phyloP scores from a whole-genome alignment of 2,888 invertebrate genomes.

The Plebejus melissa region DNA sequence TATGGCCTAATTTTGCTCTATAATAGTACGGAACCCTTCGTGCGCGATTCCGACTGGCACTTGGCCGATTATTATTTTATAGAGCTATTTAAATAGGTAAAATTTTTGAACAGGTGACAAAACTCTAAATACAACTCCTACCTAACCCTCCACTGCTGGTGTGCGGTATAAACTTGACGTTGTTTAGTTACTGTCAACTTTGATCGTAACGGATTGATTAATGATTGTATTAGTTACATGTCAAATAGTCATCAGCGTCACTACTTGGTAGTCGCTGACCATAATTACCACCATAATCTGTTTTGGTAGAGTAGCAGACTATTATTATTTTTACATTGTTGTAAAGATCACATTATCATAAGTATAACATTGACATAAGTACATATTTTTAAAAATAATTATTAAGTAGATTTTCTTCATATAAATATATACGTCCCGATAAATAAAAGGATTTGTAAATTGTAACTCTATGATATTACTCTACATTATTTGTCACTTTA shows the following conservation, averaged over 20 bases:
- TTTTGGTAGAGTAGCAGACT: background rate
- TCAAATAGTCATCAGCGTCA: slow-evolving; percentile 6
- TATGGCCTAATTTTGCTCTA: too few relatives aligned
- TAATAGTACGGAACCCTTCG: too few relatives aligned
- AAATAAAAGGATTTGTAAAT: too few relatives aligned
- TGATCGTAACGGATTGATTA: background rate
- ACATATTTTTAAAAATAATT: too few relatives aligned
- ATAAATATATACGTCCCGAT: too few relatives aligned
- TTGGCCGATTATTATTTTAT: too few relatives aligned
- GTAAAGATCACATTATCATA: background rate
- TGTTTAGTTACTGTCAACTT: background rate
- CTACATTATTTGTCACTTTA: background rate
- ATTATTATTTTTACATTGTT: background rate
- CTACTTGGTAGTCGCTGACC: background rate
- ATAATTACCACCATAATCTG: background rate
- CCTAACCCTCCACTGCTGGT: background rate
- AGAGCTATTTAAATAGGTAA: background rate
- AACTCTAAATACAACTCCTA: background rate
- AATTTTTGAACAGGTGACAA: background rate
- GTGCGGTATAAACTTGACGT: background rate
- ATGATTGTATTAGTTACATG: background rate
- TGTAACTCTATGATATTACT: too few relatives aligned
- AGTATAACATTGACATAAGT: too few relatives aligned
- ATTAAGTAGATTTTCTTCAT: too few relatives aligned
- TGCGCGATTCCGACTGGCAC: too few relatives aligned